phyloP scores from a whole-genome alignment of 2,113 vertebrate species.

The Columba janthina region DNA sequence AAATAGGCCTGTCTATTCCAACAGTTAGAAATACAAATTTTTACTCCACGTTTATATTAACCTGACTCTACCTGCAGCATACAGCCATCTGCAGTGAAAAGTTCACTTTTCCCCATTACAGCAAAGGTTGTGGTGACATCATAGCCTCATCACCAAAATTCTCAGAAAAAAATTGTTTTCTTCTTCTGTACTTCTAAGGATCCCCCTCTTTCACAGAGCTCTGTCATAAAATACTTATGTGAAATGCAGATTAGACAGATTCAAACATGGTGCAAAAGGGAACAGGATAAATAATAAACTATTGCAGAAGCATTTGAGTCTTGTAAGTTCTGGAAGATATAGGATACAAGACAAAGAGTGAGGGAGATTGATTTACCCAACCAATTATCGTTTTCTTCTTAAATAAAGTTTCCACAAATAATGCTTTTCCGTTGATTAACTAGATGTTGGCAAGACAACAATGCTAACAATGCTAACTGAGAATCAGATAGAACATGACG shows the following conservation, averaged over 20 bases:
- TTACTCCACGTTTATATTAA: background rate
- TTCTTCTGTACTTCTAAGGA: background rate
- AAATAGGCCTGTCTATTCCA: background rate
- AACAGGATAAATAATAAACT: background rate
- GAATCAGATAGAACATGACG: background rate
- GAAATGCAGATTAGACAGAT: background rate
- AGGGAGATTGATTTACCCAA: background rate
- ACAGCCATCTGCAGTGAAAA: background rate
- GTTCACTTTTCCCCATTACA: background rate
- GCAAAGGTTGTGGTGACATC: background rate
- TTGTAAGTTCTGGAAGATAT: background rate
- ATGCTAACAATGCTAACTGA: background rate
- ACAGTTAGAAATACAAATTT: background rate
- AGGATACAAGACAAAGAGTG: background rate
- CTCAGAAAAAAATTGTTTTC: background rate
- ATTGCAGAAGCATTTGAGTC: background rate
- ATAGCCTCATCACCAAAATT: background rate
- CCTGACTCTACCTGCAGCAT: background rate
- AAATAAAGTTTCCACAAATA: background rate
- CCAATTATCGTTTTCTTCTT: background rate
- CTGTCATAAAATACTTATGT: background rate
- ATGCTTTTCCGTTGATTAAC: background rate
- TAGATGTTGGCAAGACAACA: background rate
- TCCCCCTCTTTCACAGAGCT: background rate
- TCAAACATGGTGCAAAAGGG: background rate